These are phyloP conservation scores for Caenorhabditis sp. DNA, from an alignment of 2,888 invertebrate genomes.

Conservation along the genomic window DNA sequence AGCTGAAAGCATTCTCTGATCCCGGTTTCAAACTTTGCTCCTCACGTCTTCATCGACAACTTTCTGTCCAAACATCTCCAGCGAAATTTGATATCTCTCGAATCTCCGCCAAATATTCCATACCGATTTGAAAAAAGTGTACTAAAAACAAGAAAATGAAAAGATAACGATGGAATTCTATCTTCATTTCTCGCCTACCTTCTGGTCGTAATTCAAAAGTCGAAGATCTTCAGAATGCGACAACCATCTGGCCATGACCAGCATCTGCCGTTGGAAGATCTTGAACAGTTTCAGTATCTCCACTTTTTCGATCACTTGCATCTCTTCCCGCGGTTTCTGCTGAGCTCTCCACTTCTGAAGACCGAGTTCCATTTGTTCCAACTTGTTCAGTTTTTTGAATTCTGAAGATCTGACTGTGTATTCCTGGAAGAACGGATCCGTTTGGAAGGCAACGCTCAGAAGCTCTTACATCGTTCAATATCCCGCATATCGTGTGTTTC, in stretches of 20 bases:
- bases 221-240: conserved; percentile 54
- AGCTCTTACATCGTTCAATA: conserved; percentile 17
- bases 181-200: conserved; percentile 7
- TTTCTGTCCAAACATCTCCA: conserved; percentile 35
- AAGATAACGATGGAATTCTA: background rate
- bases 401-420: background rate
- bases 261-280: conserved; percentile 42
- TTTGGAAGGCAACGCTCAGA: no score
- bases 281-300: conserved; percentile 4
- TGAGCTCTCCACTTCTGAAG: conserved; percentile 25
- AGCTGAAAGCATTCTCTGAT: conserved; percentile 43
- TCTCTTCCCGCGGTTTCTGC: conserved; percentile 21
- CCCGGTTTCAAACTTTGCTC: conserved; percentile 9
- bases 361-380: conserved; percentile 36
- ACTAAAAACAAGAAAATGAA: conserved; percentile 23
- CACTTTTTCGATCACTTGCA: conserved; percentile 12
- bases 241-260: conserved; percentile 56
- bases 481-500: conserved; percentile 8
- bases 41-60: background rate
- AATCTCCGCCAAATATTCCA: conserved; percentile 63
- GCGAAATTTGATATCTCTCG: conserved; percentile 59
- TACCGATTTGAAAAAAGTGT: conserved; percentile 58
- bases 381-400: conserved; percentile 7
- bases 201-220: conserved; percentile 41
- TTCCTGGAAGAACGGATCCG: no score